Evolutionary conservation across 2,888 invertebrate genomes (phyloP), one percentile per base, ranked within the genome.

Genomic region (Agriopis marginaria): DNA sequence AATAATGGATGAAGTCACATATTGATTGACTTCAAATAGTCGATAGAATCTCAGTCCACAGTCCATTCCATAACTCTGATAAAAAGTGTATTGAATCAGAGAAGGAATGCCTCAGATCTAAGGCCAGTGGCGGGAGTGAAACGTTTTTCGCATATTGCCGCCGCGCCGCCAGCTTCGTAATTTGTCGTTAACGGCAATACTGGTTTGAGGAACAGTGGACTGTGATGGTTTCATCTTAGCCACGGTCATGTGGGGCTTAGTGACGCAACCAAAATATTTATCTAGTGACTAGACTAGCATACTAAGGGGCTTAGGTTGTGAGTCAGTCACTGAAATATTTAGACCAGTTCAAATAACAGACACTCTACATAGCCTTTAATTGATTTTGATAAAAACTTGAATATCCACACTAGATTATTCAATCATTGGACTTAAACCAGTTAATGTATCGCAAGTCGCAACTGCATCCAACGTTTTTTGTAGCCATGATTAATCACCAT

Each of bases 101-200:
- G 42, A 7, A 51, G 59, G 68, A 68, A 68, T 68, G 68, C 49
- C 40, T 68, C 32, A 50, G 64, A 69, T 61, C 54, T 64, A 59
- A 51, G 56, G 17, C 67, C 14, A 59, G 44, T 49, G 55, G 42
- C 50, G 44, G 55, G 47, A 72, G 70, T 68, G 69, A 70, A 67
- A 70, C 47, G 67, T 67, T 67, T 66, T 62, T 63, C 70, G 63
- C 67, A 64, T 72, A 63, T 65, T 17, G 64, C 64, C 58, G 61
- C 23, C 49, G 42, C 60, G 44, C 32, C 47, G 67, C 32, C 14
- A 51, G 42, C 53, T 39, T 45, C 68, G 70, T 66, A 73, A 73
- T 73, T 73, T 73, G 73, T 64, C 61, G 65, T 62, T 72, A 73
- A 73, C 73, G 70, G 70, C 65, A 65, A 32, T 68, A 70, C 70